Evolutionary conservation across 2,888 invertebrate genomes (phyloP).

Genomic region (Timema podura): DNA sequence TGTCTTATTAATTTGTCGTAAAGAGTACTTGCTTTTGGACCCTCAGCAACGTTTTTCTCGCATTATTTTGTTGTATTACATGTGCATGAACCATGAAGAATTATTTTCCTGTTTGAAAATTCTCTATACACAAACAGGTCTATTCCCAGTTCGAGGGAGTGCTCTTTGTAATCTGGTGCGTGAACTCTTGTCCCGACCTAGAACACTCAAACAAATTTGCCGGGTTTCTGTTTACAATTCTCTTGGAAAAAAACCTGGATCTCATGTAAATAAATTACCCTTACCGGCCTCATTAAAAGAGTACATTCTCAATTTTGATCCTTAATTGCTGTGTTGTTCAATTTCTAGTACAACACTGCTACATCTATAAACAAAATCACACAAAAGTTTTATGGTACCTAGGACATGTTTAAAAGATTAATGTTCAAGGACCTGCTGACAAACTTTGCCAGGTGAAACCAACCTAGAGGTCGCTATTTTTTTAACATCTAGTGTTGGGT

Average conservation of each 20-base stretch:
- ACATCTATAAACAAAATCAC: no score
- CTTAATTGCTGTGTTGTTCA: slow-evolving; percentile 37
- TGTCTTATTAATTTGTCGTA: slow-evolving; percentile 64
- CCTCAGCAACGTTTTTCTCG: slow-evolving; percentile 60
- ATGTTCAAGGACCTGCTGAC: no score
- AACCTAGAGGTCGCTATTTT: no score
- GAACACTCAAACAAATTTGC: slow-evolving; percentile 67
- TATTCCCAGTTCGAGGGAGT: slow-evolving; percentile 59
- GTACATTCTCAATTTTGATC: slow-evolving; percentile 64
- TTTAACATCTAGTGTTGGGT: no score
- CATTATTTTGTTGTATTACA: slow-evolving; percentile 61
- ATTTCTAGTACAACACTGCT: no score
- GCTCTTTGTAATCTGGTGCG: slow-evolving; percentile 59
- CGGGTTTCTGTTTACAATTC: slow-evolving; percentile 66
- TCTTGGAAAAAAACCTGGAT: slow-evolving; percentile 59
- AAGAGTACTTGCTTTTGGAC: slow-evolving; percentile 59
- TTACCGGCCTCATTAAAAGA: slow-evolving; percentile 64
- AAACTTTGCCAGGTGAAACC: no score
- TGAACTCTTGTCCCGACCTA: slow-evolving; percentile 60
- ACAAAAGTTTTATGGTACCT: no score
- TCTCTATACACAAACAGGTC: slow-evolving; percentile 59
- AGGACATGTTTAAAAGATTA: no score
- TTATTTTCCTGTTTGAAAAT: slow-evolving; percentile 66
- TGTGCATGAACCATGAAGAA: slow-evolving; percentile 63
- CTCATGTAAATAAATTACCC: slow-evolving; percentile 61